Evolutionary conservation across 1,140 invertebrate species (phyloP), one percentile per base, ranked within the genome.

Genomic region (Octopus sinensis): DNA sequence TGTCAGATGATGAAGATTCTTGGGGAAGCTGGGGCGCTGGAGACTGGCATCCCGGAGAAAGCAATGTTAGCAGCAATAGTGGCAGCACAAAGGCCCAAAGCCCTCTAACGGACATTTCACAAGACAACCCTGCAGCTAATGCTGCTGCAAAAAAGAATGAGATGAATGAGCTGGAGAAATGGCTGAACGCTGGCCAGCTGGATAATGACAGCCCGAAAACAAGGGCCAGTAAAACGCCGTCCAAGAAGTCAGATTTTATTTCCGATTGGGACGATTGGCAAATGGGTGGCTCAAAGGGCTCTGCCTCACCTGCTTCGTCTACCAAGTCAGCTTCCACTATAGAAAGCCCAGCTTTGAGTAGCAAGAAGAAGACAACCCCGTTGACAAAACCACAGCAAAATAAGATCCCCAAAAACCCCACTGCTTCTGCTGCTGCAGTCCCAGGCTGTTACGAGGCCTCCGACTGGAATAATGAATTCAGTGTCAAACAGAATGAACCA

Each of bases 1-100:
- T 89, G 53, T 83, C 83, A 4, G 88, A 88, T 54, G 87, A 89
- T 30, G 88, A 89, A 81, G 87, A 89, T 73, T 86, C 85, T 2
- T 88, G 87, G 84, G 87, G 86, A 54, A 85, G 83, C 12, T 84
- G 84, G 52, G 86, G 86, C 84, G 83, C 80, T 2, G 84, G 83
- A 6, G 84, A 86, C 9, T 86, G 86, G 86, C 79, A 79, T 9
- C 43, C 43, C 52, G 82, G 80, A 4, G 82, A 83, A 12, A 80
- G 78, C 51, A 56, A 62, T 75, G 30, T 71, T 52, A 68, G 53
- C n/a, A 23, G 53, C 23, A 76, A 76, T 54, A 75, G 43, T 17
- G 23, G 4, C 7, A 30, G 4, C 7, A 53, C 79, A 79, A 81
- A 71, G 13, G 23, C 51, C 54, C 68, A 53, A 54, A 82, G 81